Percentiles rank a stretch among this genome's conserved stretches.
Evolutionary conservation across 1,140 invertebrate species (phyloP).

Genomic region (Apolygus lucorum): DNA sequence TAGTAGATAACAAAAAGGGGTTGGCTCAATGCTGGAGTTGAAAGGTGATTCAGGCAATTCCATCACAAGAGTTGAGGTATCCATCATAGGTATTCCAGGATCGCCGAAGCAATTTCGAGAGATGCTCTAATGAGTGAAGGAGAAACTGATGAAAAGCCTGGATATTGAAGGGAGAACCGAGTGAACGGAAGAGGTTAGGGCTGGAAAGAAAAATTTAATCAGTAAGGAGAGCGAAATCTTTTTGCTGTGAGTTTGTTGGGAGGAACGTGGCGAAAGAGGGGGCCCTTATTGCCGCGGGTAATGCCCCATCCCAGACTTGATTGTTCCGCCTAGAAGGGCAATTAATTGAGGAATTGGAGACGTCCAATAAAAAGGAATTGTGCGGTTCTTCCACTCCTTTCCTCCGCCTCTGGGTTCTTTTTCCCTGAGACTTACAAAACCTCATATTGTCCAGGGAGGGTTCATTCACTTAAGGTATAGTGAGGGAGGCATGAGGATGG

Average conservation of each 20-base stretch:
- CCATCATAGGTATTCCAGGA: no score
- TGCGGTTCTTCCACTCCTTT: background rate
- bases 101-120: no score
- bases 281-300: slow-evolving; percentile 10
- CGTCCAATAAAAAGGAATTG: slow-evolving; percentile 21
- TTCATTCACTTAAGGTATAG: background rate
- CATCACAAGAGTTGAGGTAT: no score
- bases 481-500: background rate
- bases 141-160: no score
- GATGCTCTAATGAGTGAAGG: no score
- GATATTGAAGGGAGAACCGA: no score
- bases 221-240: background rate
- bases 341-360: slow-evolving; percentile 19
- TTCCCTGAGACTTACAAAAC: background rate
- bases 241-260: background rate
- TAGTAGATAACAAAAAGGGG: no score
- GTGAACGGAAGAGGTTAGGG: background rate
- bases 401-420: background rate
- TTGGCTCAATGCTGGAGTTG: no score
- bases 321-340: slow-evolving; percentile 15
- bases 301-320: slow-evolving; percentile 14
- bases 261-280: background rate
- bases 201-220: background rate
- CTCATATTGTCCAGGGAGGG: background rate
- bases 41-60: no score